Base-by-base conservation (phyloP, 2,888 invertebrate species). In the Cantharis nigra region DNA sequence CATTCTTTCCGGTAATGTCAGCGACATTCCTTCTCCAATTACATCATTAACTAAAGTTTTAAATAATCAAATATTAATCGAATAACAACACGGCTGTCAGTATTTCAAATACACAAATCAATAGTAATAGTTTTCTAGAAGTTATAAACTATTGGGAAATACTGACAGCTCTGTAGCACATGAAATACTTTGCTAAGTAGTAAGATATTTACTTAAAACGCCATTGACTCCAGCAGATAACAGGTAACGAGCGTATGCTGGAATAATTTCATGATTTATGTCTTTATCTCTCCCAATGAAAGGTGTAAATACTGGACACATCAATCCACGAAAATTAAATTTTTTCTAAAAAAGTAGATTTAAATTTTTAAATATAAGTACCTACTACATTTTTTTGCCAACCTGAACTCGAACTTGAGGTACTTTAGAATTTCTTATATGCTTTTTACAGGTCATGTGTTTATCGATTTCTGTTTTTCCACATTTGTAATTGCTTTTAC, bases 401-500 rank as follows among this genome's bases (percentile, higher is more conserved):
- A 79, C 79, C 79, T 79, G 79, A 13, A 76, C 74, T 74, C 76
- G 30, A 65, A 74, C 63, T 70, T 74, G 76, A 18, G 71, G 70
- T 14, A 74, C 16, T 70, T 74, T 78, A 5, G 81, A 75, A 74
- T 87, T 86, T 74, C 82, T 82, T 76, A 83, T 82, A 77, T 87
- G 87, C 74, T 87, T 87, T 81, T 86, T 85, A 9, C 86, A 86
- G 18, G 84, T 81, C 87, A 87, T 87, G 74, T 87, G 87, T 79
- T 87, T 86, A 74, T 86, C 84, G 11, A 87, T 85, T 79, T 87
- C 87, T 4, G 86, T 86, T 79, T 85, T 86, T 9, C 87, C 87
- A 78, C 87, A 87, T 81, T 85, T 86, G 78, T 87, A 87, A 77
- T 87, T 87, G 70, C 85, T 86, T 82, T 87, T 87, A 78, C 87